Conservation (phyloP, 2,797 vertebrate genomes). For the Sebastes wilsoni region DNA sequence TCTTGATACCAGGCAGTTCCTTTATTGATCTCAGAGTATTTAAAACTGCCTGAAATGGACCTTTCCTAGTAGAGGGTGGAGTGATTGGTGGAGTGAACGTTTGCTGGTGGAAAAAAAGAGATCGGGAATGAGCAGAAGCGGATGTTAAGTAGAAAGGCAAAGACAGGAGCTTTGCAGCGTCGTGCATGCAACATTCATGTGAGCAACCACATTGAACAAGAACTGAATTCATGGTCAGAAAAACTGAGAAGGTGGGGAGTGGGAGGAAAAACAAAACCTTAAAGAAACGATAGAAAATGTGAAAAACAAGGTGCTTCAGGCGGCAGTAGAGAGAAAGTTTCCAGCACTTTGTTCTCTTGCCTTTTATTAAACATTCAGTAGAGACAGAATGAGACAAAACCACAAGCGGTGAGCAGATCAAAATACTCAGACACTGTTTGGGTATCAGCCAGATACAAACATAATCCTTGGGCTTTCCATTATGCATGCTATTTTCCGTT, state of each 20-base stretch:
- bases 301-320: slow-evolving; percentile 40
- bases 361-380: slow-evolving; percentile 50
- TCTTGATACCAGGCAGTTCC: slow-evolving; percentile 16
- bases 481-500: background rate
- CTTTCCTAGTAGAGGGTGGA: slow-evolving; percentile 43
- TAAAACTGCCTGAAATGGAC: slow-evolving; percentile 55
- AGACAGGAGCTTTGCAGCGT: background rate
- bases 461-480: background rate
- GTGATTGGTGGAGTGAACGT: slow-evolving; percentile 48
- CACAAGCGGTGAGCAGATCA: slow-evolving; percentile 15
- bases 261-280: slow-evolving; percentile 27
- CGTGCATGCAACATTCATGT: slow-evolving; percentile 1
- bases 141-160: slow-evolving; percentile 1
- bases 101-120: slow-evolving; percentile 20
- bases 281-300: slow-evolving; percentile 4
- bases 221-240: slow-evolving; percentile 23
- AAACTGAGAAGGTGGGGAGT: slow-evolving; percentile 13
- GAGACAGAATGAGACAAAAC: slow-evolving; percentile 47
- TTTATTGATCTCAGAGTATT: slow-evolving; percentile 59
- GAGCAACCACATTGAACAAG: slow-evolving; percentile 17
- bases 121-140: background rate
- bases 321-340: slow-evolving; percentile 20
- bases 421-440: slow-evolving; percentile 16
- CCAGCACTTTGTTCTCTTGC: slow-evolving; percentile 36
- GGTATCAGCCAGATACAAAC: background rate